Base-by-base conservation (phyloP, 2,888 invertebrate species). In the Enchytraeus crypticus region DNA sequence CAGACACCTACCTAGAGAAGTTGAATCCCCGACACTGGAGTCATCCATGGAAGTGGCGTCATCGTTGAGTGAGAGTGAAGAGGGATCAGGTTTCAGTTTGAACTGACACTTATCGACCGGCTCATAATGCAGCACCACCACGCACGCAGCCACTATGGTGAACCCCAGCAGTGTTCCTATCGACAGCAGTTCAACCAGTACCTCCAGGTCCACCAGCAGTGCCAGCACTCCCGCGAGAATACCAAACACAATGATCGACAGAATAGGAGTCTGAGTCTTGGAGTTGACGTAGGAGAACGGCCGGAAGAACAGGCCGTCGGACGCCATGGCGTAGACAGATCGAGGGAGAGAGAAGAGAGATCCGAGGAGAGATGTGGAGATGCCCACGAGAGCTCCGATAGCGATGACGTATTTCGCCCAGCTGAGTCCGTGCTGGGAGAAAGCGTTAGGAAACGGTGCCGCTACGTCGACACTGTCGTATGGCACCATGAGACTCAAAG, bases 171-270 rank as follows among this genome's bases (percentile, higher is more conserved):
- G 68, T 34, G 71, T 70, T 14, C 71, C 69, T 38, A 93, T 92
- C 1, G 92, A 92, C 90, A 93, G 91, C 75, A 93, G 92, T 75
- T 93, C 92, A 0, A 93, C 91, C 47, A 93, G 81, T 69, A 90
- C 90, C 70, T 89, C 87, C 69, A 93, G 83, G 79, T 93, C 92
- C 72, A 92, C 89, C 43, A 92, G 77, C 46, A 92, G 79, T 3
- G 92, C 91, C 66, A 92, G 86, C 0, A 88, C 60, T 1, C 74
- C 72, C 14, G 77, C 70, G 4, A 76, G 23, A 2, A 70, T 53
- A 5, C 78, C 77, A 61, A 77, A 74, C 11, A 74, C 65, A 18
- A 69, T 61, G 54, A 77, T 72, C 30, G 78, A 71, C 53, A 73
- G 66, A 3, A 79, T 57, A 0, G 79, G 79, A 0, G 78, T 79